phyloP scores from a whole-genome alignment of 2,888 invertebrate genomes.

The Synergus umbraculus region DNA sequence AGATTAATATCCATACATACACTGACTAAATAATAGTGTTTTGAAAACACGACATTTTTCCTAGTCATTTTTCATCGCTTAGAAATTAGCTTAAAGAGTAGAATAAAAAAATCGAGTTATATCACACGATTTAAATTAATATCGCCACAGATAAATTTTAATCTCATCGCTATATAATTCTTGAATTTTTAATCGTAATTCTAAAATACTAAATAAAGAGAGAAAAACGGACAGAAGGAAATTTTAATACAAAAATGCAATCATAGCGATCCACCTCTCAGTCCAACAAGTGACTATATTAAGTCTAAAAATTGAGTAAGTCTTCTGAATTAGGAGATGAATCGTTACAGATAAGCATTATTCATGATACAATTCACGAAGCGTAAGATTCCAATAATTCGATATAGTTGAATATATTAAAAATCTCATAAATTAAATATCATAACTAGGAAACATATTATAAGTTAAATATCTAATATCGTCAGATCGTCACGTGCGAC shows the following conservation, averaged over 20 bases:
- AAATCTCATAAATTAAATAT: conserved; percentile 6
- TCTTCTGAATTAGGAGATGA: conserved; percentile 6
- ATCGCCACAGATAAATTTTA: not conserved
- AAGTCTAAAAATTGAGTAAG: conserved; percentile 1
- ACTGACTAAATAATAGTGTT: conserved; percentile 60
- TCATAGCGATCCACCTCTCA: conserved; percentile 9
- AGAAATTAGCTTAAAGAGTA: not conserved
- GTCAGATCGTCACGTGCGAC: not conserved
- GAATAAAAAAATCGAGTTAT: conserved; percentile 14
- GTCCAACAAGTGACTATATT: not conserved
- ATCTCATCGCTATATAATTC: not conserved
- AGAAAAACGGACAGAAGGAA: not conserved
- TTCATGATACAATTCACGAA: conserved; percentile 13
- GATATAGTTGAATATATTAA: not conserved
- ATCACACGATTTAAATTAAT: conserved; percentile 27
- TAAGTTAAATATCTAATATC: not conserved
- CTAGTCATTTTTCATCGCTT: not conserved
- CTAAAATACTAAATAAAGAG: not conserved
- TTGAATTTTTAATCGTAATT: not conserved
- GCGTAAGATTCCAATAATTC: not conserved
- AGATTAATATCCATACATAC: conserved; percentile 52
- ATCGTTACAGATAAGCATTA: conserved; percentile 10
- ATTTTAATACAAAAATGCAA: not conserved
- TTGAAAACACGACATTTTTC: not conserved
- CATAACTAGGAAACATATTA: conserved; percentile 8